Percentiles rank a stretch among this genome's conserved stretches.
phyloP scores from a whole-genome alignment of 2,888 invertebrate genomes.

The Sepioteuthis lessoniana region DNA sequence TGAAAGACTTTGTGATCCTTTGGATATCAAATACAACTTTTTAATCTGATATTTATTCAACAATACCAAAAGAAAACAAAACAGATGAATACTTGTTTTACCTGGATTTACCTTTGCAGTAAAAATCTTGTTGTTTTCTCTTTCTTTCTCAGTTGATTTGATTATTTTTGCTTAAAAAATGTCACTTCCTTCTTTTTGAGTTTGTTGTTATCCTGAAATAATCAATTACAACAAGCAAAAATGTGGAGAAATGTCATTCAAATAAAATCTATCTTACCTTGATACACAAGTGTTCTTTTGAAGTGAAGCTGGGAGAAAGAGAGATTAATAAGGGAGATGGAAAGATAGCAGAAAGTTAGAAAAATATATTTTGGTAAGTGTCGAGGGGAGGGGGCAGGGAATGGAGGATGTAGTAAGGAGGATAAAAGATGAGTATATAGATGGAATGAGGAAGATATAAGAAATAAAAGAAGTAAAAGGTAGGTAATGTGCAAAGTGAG shows the following conservation, averaged over 20 bases:
- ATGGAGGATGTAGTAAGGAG: too few relatives aligned
- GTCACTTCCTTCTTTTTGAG: background rate
- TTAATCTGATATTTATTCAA: conserved; percentile 16
- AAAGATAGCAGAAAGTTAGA: too few relatives aligned
- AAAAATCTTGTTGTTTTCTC: background rate
- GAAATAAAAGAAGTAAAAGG: too few relatives aligned
- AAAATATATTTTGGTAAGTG: too few relatives aligned
- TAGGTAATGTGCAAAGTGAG: background rate
- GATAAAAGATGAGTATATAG: too few relatives aligned
- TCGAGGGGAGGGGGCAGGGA: too few relatives aligned
- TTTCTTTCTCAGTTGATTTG: background rate
- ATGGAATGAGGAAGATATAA: background rate
- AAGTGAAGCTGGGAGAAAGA: too few relatives aligned
- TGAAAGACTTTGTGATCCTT: background rate
- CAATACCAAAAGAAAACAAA: background rate
- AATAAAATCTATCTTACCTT: background rate
- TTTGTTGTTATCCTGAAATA: background rate
- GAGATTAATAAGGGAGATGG: too few relatives aligned
- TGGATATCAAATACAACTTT: background rate
- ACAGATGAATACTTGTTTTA: background rate
- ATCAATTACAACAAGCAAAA: conserved; percentile 33
- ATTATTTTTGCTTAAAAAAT: background rate
- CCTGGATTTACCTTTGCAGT: background rate
- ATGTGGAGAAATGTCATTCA: background rate
- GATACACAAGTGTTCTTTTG: too few relatives aligned